Evolutionary conservation across 2,797 vertebrate species (phyloP).

Genomic region (Poecilia gillii): DNA sequence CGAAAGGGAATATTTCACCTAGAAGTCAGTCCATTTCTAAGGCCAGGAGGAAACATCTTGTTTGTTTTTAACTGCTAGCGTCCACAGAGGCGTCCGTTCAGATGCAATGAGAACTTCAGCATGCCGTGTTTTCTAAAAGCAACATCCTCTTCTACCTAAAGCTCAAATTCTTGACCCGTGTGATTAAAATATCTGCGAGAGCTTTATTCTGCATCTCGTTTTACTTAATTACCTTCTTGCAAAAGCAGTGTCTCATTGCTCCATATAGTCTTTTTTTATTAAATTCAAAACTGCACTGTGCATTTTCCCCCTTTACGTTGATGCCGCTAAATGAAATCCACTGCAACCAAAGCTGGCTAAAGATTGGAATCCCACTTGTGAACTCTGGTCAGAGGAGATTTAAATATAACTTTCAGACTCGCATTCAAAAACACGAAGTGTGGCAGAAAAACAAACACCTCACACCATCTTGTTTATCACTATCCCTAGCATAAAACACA

Average conservation of each 20-base stretch:
- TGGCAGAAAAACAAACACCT: not conserved
- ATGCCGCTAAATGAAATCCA: not conserved
- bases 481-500: not conserved
- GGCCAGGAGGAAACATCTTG: slow-evolving; percentile 32
- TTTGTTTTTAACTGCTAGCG: slow-evolving; percentile 54
- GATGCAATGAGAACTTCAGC: slow-evolving; percentile 19
- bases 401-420: not conserved
- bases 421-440: not conserved
- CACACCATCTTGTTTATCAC: not conserved
- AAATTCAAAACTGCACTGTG: not conserved
- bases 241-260: not conserved
- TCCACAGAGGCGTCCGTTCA: slow-evolving; percentile 37
- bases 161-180: slow-evolving; percentile 31
- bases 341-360: not conserved
- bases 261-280: not conserved
- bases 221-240: not conserved
- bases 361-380: no score
- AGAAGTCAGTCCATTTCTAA: slow-evolving; percentile 37
- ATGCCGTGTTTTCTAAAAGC: slow-evolving; percentile 50
- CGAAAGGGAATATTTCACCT: slow-evolving; percentile 44
- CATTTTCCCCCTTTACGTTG: not conserved
- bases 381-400: not conserved
- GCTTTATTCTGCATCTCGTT: slow-evolving; percentile 15
- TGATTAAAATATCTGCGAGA: slow-evolving; percentile 11
- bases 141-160: slow-evolving; percentile 22